A percentile compares a stretch with the other conserved stretches of the same genome.
Evolutionary conservation across 2,113 vertebrate genomes (phyloP).

Genomic region (Peucedramus taeniatus): DNA sequence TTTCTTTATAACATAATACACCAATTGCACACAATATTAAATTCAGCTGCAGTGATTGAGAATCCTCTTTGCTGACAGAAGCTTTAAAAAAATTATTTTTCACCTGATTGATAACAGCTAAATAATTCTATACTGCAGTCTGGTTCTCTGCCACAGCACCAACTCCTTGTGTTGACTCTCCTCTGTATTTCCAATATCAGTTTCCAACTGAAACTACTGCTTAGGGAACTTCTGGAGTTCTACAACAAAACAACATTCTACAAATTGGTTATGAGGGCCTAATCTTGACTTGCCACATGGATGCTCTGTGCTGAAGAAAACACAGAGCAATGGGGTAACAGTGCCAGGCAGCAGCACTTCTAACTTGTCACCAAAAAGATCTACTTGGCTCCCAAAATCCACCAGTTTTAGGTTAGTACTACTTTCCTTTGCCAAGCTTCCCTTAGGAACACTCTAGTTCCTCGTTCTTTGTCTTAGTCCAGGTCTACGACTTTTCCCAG

Average conservation of each 20-base stretch:
- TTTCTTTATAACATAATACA: neutral
- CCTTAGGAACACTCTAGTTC: neutral
- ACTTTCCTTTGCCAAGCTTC: neutral
- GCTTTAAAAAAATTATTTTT: neutral
- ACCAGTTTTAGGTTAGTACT: neutral
- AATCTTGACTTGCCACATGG: neutral
- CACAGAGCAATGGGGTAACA: neutral
- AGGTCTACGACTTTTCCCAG: accelerated
- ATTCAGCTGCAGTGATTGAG: neutral
- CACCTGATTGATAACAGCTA: neutral
- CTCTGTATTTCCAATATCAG: neutral
- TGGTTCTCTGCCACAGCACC: neutral
- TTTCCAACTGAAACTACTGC: neutral
- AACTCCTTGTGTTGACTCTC: neutral
- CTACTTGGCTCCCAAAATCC: neutral
- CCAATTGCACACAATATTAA: neutral
- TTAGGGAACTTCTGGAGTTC: neutral
- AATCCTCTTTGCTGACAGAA: neutral
- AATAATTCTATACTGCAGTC: neutral
- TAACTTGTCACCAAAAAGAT: neutral
- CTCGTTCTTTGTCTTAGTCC: neutral
- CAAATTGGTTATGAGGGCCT: neutral
- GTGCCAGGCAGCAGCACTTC: neutral
- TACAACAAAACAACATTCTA: neutral
- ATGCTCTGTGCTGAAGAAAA: neutral